A percentile compares a stretch with the other conserved stretches of the same genome.
These are phyloP conservation scores for Urosaurus nigricauda DNA, from an alignment of 2,797 vertebrate species.

Conservation along the genomic window DNA sequence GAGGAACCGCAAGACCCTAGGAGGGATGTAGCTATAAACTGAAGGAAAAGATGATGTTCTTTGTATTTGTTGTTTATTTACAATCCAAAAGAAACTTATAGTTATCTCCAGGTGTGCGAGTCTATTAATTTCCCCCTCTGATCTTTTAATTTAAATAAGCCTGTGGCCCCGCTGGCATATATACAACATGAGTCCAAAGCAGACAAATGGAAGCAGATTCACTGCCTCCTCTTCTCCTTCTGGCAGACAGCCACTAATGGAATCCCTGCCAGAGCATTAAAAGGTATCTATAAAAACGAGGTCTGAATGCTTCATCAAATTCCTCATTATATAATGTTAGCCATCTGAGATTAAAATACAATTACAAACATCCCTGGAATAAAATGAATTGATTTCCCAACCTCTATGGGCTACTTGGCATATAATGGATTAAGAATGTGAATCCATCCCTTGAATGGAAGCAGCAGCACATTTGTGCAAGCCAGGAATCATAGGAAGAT, in stretches of 20 bases:
- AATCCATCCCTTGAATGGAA: not conserved
- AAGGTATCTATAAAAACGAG: slow-evolving; percentile 6
- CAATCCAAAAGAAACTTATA: too few relatives aligned
- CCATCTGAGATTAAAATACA: slow-evolving; percentile 20
- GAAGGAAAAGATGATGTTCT: too few relatives aligned
- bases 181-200: not conserved
- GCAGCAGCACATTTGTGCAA: not conserved
- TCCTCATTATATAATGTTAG: slow-evolving; percentile 20
- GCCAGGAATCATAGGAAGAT: not conserved
- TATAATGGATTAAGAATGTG: not conserved
- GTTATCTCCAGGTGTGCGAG: too few relatives aligned
- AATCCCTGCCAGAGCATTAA: slow-evolving; percentile 9
- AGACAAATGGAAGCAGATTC: not conserved
- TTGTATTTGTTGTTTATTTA: too few relatives aligned
- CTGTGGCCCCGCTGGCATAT: not conserved
- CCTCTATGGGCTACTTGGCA: slow-evolving; percentile 5
- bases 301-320: slow-evolving; percentile 6
- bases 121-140: too few relatives aligned
- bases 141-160: too few relatives aligned
- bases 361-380: slow-evolving; percentile 19
- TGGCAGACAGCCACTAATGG: not conserved
- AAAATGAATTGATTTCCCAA: slow-evolving; percentile 19
- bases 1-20: too few relatives aligned
- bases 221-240: not conserved
- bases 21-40: too few relatives aligned